Base-by-base conservation (phyloP, 2,888 invertebrate species). In the Holacanthella duospinosa region DNA sequence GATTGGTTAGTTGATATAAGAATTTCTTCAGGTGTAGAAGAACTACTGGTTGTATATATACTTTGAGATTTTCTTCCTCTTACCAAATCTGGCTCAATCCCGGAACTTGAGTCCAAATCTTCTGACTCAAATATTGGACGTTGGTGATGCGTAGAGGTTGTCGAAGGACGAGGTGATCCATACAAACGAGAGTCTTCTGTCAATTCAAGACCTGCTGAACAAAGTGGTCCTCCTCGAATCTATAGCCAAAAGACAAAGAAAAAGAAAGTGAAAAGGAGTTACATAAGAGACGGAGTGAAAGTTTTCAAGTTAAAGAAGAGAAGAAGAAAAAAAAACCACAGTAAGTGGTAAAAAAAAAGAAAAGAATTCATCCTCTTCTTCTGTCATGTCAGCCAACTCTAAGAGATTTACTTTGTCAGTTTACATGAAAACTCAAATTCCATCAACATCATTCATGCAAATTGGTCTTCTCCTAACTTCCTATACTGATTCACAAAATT, bases 341-440 rank as follows among this genome's bases (percentile, higher is more conserved):
- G 4, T n/a, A n/a, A n/a, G n/a, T n/a, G n/a, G n/a, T n/a, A n/a
- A n/a, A n/a, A n/a, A n/a, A n/a, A n/a, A n/a, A n/a, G 16, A 9
- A 21, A 48, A 48, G 21, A 21, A 48, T 9, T 21, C 21, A 21
- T 48, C 21, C 12, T 21, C 4, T 9, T 21, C 48, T 4, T 21
- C 12, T 21, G 48, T 21, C 48, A 21, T 21, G 36, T 6, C 9
- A 36, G 36, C 6, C 36, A 36, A 16, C 36, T 36, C 36, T 36
- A 36, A n/a, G 36, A 36, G 48, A 48, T 48, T 48, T 21, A 48
- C 12, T 21, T n/a, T 48, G 48, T 48, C 48, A 48, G 48, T 48
- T 48, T 48, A 48, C 48, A 48, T 21, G 48, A n/a, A 36, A 36
- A 48, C 48, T 48, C 48, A 48, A 48, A 48, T 48, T 48, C 48